Evolutionary conservation across 2,797 vertebrate genomes (phyloP), one percentile per base, ranked within the genome.

Genomic region (Lepus townsendii): DNA sequence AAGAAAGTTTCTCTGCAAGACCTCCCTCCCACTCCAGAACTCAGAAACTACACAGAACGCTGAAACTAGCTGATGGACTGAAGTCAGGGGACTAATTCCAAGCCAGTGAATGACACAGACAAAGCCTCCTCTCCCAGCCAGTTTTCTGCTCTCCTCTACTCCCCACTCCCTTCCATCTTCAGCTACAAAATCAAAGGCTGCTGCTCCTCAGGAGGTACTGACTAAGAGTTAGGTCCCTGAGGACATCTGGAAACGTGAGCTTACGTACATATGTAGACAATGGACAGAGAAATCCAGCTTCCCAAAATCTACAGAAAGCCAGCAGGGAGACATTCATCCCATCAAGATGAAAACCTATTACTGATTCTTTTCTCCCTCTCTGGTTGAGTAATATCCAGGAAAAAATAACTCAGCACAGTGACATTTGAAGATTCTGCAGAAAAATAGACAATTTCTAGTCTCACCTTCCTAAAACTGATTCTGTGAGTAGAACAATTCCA

Each of bases 171-270:
- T 75, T 47, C 30, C 22, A 26, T 60, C n/a, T 90, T 71, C 65
- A 79, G 35, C 26, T 47, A 60, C 20, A 96, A 97, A 97, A 97
- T 85, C 85, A 54, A 71, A 86, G 85, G 80, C 96, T 94, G 73
- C 22, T 93, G 73, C 19, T 75, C 89, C 32, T 26, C n/a, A 50
- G n/a, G 54, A 69, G 69, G 88, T 91, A 93, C 32, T 71, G 85
- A 82, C 27, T 88, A 83, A 75, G 52, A 24, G 54, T 38, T 92
- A 83, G 76, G 47, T n/a, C 38, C 90, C 52, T 75, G 92, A 77
- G 24, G 65, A 79, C 95, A 54, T 71, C 83, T 96, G 83, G 94
- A 86, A 93, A 71, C 7, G 32, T 3, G 22, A 79, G 16, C 84
- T 63, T 63, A 63, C 86, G 10, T 54, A 6, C 47, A 84, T 42